These are phyloP conservation scores for Lophochroa leadbeateri DNA, from an alignment of 2,113 vertebrate genomes.

Conservation along the genomic window DNA sequence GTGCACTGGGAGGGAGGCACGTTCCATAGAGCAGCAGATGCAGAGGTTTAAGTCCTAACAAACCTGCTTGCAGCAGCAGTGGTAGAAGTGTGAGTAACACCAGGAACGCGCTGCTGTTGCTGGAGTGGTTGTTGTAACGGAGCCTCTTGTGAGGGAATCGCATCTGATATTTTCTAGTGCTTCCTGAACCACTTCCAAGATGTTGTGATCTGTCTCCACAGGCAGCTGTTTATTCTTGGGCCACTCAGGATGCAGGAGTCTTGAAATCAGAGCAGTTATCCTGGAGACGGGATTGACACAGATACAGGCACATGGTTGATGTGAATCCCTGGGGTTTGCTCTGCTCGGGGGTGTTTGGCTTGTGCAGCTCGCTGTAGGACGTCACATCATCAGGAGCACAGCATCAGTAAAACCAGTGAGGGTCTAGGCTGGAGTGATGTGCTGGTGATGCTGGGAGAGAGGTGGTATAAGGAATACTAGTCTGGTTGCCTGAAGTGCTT, in stretches of 20 bases:
- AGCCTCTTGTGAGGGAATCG: background rate
- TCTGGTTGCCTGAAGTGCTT: background rate
- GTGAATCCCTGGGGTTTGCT: background rate
- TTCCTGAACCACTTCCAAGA: slow-evolving; percentile 32
- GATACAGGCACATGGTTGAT: background rate
- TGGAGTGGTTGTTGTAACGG: background rate
- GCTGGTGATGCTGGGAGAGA: background rate
- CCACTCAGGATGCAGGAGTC: background rate
- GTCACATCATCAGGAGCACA: accelerated
- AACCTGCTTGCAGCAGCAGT: background rate
- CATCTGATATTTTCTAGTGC: slow-evolving; percentile 1
- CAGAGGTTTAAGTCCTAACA: background rate
- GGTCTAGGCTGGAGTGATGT: background rate
- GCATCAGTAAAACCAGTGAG: background rate
- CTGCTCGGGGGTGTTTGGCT: background rate
- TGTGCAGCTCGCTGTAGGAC: accelerated
- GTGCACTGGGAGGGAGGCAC: background rate
- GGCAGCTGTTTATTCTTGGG: slow-evolving; percentile 21
- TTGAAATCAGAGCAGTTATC: background rate
- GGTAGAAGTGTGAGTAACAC: background rate
- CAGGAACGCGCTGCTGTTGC: background rate
- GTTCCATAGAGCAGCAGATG: background rate
- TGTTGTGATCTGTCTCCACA: background rate
- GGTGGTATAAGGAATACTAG: background rate
- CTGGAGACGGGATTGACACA: background rate